Evolutionary conservation across 2,797 vertebrate genomes (phyloP), one percentile per base, ranked within the genome.

Genomic region (Cyclopterus lumpus): DNA sequence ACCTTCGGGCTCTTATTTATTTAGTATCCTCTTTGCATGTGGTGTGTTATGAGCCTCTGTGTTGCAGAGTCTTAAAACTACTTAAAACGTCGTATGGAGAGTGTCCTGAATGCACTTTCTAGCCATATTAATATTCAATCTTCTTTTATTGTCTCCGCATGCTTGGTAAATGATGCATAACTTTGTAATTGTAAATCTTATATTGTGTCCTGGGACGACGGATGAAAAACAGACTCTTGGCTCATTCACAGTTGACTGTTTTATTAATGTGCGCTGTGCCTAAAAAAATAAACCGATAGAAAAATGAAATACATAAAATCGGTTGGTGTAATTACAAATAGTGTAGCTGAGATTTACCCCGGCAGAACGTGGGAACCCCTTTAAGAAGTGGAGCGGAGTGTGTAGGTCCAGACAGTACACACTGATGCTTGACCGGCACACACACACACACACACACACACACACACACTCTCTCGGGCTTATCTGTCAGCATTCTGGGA

Each of bases 401-500:
- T 65, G 58, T 66, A 69, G 64, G 69, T 59, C 59, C 72, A 67
- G 77, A 75, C 59, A 61, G 74, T 77, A 59, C 66, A 67, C 70
- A n/a, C 59, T 58, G 32, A 58, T 51, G 64, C 36, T 32, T 49
- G 51, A 58, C 42, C 32, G 58, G 67, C 67, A 67, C 55, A 66
- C 62, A 71, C 63, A 69, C 38, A 71, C 63, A 69, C 38, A 28
- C 26, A 28, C 26, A 2, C 26, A 28, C 26, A 59, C 66, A 69
- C 70, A n/a, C 67, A 67, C 55, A 66, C 62, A 71, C 63, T 69
- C 38, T 67, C 49, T 26, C 63, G 3, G 59, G 49, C 77, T 90
- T 89, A 91, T 93, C 89, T 71, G 74, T 80, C 66, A 66, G 72
- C 71, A 83, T 88, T 84, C 71, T 90, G 83, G 77, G 88, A 91